Evolutionary conservation across 2,888 invertebrate genomes (phyloP).

Genomic region (Eledona agricola): DNA sequence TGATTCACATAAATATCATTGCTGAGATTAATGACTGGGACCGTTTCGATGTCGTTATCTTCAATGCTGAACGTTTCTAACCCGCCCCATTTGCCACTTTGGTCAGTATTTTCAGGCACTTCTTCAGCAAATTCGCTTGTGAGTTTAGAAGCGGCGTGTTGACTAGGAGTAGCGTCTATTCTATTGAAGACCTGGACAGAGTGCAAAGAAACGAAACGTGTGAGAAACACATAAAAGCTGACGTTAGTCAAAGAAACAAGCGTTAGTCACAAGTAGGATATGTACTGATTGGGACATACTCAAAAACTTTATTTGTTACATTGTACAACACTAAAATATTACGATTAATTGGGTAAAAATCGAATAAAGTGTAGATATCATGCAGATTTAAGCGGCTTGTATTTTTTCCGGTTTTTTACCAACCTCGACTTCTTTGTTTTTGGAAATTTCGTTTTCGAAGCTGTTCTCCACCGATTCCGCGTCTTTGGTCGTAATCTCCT

Average conservation of each 20-base stretch:
- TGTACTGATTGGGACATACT: no score
- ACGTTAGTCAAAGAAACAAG: conserved; percentile 1
- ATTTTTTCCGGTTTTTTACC: conserved; percentile 57
- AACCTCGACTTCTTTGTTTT: conserved; percentile 54
- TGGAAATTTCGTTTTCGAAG: conserved; percentile 55
- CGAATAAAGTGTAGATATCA: conserved; percentile 11
- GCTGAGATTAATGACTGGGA: conserved; percentile 45
- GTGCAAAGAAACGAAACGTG: conserved; percentile 54
- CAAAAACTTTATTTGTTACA: conserved; percentile 33
- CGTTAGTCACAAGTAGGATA: conserved; percentile 16
- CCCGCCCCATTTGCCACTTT: conserved; percentile 38
- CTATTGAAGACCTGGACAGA: conserved; percentile 45
- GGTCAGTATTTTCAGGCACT: not conserved
- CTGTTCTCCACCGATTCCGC: conserved; percentile 54
- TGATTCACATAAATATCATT: conserved; percentile 54
- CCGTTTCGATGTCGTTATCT: conserved; percentile 49
- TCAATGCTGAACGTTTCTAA: conserved; percentile 51
- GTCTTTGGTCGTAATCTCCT: conserved; percentile 45
- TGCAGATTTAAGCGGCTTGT: conserved; percentile 38
- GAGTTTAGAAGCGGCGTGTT: not conserved
- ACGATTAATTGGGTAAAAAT: conserved; percentile 7
- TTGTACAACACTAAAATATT: conserved; percentile 9
- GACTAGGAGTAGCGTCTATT: conserved; percentile 45
- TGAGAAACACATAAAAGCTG: conserved; percentile 41
- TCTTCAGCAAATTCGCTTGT: no score